Evolutionary conservation across 2,797 vertebrate species (phyloP).

Genomic region (Scolopax rusticola): DNA sequence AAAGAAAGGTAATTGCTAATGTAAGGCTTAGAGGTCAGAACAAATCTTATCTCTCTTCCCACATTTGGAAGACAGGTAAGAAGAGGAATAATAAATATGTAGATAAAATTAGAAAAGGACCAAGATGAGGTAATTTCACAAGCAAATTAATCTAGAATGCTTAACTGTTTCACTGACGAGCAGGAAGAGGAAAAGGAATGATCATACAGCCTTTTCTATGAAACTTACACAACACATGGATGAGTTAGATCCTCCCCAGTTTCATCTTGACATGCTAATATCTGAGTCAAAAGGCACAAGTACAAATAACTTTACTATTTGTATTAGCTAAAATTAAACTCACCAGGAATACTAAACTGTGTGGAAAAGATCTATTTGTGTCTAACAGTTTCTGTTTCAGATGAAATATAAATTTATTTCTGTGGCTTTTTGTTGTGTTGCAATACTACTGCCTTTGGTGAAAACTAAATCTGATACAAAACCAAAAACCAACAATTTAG

Average conservation of each 20-base stretch:
- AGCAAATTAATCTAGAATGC: not conserved
- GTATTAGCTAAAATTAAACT: not conserved
- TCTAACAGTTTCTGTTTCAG: not conserved
- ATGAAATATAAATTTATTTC: not conserved
- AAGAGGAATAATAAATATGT: slow-evolving; percentile 45
- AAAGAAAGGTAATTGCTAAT: slow-evolving; percentile 49
- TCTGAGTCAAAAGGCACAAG: not conserved
- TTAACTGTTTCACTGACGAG: not conserved
- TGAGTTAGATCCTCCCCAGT: slow-evolving; percentile 34
- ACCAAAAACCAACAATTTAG: not conserved
- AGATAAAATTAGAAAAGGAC: slow-evolving; percentile 29
- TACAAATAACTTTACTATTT: not conserved
- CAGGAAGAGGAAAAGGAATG: slow-evolving; percentile 33
- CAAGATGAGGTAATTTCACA: slow-evolving; percentile 42
- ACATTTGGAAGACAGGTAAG: not conserved
- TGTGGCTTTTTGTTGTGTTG: not conserved
- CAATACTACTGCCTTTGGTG: not conserved
- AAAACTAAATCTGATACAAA: slow-evolving; percentile 20
- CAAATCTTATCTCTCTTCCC: not conserved
- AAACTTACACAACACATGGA: slow-evolving; percentile 45
- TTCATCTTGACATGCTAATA: slow-evolving; percentile 58
- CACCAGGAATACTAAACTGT: not conserved
- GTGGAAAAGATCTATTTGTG: not conserved
- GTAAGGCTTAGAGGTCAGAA: slow-evolving; percentile 33
- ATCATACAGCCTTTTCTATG: not conserved